Percentiles rank a stretch among this genome's conserved stretches.
These are phyloP conservation scores for Siniperca undulata DNA, from an alignment of 2,797 vertebrate species.

Conservation along the genomic window DNA sequence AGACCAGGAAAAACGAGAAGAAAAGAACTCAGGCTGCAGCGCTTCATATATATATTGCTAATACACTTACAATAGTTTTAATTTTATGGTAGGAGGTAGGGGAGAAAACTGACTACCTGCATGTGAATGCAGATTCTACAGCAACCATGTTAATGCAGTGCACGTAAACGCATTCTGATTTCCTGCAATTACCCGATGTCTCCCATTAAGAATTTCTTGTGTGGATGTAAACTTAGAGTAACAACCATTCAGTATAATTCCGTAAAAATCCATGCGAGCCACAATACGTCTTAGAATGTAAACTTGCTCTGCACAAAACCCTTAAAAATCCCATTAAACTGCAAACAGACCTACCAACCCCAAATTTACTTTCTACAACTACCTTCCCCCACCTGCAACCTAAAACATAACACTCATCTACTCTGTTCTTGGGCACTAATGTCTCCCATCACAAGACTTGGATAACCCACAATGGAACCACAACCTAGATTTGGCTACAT, in stretches of 20 bases:
- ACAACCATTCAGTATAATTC: constrained; percentile 13
- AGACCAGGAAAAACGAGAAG: not conserved
- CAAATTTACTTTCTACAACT: not conserved
- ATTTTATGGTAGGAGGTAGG: constrained; percentile 31
- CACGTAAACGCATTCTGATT: constrained; percentile 18
- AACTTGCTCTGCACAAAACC: constrained; percentile 17
- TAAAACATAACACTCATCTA: not conserved
- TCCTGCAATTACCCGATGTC: constrained; percentile 13
- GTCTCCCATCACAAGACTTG: not conserved
- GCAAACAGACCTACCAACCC: not conserved
- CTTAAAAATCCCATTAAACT: constrained; percentile 10
- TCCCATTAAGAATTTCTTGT: not conserved
- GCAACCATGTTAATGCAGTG: constrained; percentile 10
- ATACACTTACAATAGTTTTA: constrained; percentile 22
- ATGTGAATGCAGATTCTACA: constrained; percentile 34
- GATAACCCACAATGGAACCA: not conserved
- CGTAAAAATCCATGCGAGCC: not conserved
- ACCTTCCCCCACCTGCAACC: not conserved
- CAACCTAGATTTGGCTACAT: constrained; percentile 5
- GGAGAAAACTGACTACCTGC: constrained; percentile 23
- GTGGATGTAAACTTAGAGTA: constrained; percentile 3
- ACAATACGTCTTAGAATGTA: not conserved
- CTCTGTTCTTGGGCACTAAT: not conserved
- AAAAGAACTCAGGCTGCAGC: not conserved
- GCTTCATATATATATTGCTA: constrained; percentile 43